Conservation (phyloP, 2,113 vertebrate genomes). For the Bubo bubo region DNA sequence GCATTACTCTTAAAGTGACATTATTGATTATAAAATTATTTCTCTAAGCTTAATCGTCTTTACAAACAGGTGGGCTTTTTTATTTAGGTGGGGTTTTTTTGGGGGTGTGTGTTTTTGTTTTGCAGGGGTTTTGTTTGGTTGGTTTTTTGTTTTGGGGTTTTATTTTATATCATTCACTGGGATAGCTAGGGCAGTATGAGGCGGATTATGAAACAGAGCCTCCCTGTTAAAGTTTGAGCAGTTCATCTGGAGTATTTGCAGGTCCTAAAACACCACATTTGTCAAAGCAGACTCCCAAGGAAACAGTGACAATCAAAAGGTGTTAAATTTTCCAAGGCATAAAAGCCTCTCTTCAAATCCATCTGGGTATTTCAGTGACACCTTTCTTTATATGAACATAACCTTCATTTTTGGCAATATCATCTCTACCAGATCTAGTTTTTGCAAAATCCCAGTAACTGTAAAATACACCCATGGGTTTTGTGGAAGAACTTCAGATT, state of each 20-base stretch:
- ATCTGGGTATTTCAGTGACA: not conserved
- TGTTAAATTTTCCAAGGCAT: not conserved
- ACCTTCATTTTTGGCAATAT: not conserved
- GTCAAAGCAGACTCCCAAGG: not conserved
- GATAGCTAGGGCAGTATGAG: not conserved
- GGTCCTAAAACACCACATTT: not conserved
- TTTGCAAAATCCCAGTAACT: not conserved
- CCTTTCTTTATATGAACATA: not conserved
- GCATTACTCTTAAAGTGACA: not conserved
- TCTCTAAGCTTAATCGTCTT: not conserved
- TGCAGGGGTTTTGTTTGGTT: not conserved
- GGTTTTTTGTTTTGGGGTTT: not conserved
- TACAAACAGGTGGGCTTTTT: not conserved
- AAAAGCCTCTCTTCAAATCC: not conserved
- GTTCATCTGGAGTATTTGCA: not conserved
- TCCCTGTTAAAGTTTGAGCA: not conserved
- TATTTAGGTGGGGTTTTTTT: not conserved
- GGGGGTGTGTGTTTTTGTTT: too few relatives aligned
- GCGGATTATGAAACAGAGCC: not conserved
- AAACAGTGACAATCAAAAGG: not conserved
- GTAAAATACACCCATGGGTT: not conserved
- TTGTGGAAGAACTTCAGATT: not conserved
- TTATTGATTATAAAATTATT: not conserved
- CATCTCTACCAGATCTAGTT: not conserved
- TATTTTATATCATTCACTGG: not conserved